Percentiles rank a stretch among this genome's conserved stretches.
Evolutionary conservation across 1,140 invertebrate genomes (phyloP).

Genomic region (Ruditapes philippinarum): DNA sequence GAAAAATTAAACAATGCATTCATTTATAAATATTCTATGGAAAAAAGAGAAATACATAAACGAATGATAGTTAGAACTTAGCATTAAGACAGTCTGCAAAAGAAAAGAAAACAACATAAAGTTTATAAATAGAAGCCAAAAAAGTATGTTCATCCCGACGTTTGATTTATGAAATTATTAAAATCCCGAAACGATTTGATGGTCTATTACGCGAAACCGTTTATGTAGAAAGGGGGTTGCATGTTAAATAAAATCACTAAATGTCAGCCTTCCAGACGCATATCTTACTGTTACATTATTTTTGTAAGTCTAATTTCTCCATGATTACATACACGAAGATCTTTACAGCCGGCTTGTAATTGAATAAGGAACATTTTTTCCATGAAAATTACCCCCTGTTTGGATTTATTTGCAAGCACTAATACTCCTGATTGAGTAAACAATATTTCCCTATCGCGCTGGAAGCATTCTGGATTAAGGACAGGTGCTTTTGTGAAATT

Average conservation of each 20-base stretch:
- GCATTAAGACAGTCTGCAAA: too few species aligned
- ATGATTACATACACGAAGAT: conserved; percentile 23
- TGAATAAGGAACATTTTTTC: conserved; percentile 26
- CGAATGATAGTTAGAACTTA: too few species aligned
- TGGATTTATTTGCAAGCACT: conserved; percentile 18
- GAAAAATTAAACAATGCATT: too few species aligned
- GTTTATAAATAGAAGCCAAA: too few species aligned
- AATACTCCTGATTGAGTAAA: conserved; percentile 9
- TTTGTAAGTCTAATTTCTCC: not conserved
- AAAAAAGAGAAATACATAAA: too few species aligned
- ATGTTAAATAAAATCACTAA: not conserved
- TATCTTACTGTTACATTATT: not conserved
- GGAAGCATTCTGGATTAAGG: not conserved
- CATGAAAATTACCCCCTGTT: conserved; percentile 18
- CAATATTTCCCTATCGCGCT: not conserved
- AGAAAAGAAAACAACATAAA: too few species aligned
- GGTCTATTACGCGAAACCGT: too few species aligned
- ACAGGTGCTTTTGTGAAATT: not conserved
- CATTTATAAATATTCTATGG: too few species aligned
- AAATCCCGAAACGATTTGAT: not conserved
- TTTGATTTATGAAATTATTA: conserved; percentile 5
- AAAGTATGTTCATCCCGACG: not conserved
- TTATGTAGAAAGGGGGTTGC: not conserved
- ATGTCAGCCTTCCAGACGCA: not conserved
- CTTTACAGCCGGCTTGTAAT: conserved; percentile 5